Percentiles rank a stretch among this genome's conserved stretches.
These are phyloP conservation scores for Aproaerema taeniolella DNA, from an alignment of 2,888 invertebrate genomes.

Conservation along the genomic window DNA sequence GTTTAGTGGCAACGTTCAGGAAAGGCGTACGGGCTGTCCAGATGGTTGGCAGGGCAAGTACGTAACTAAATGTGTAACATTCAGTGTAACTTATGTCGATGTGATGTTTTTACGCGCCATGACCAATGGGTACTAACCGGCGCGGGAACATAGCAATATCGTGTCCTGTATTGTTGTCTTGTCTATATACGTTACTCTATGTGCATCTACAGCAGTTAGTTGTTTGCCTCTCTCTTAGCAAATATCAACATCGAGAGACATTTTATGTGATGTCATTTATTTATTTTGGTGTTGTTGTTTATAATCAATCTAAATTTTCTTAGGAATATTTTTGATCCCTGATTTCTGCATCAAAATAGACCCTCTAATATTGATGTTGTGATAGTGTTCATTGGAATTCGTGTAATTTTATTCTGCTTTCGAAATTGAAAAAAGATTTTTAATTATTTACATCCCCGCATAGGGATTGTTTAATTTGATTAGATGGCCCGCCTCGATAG, in stretches of 20 bases:
- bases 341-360: conserved; percentile 70
- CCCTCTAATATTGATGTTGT: conserved; percentile 73
- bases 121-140: conserved; percentile 35
- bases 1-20: conserved; percentile 99
- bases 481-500: conserved; percentile 71
- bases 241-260: conserved; percentile 59
- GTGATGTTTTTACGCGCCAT: conserved; percentile 58
- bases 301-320: conserved; percentile 42
- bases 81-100: conserved; percentile 63
- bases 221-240: conserved; percentile 73
- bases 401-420: conserved; percentile 56
- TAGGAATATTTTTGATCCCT: conserved; percentile 66
- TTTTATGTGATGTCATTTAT: conserved; percentile 64
- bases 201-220: conserved; percentile 74
- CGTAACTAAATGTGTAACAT: conserved; percentile 79
- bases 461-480: conserved; percentile 59
- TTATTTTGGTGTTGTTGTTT: conserved; percentile 72
- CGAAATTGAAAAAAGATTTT: conserved; percentile 39
- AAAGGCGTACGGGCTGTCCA: conserved; percentile 99
- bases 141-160: conserved; percentile 58
- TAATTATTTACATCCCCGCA: conserved; percentile 45
- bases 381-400: conserved; percentile 54
- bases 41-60: conserved; percentile 99
- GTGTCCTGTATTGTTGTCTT: conserved; percentile 72
- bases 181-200: conserved; percentile 59